A percentile compares a stretch with the other conserved stretches of the same genome.
Evolutionary conservation across 1,140 invertebrate species (phyloP).

Genomic region (Drosophila sechellia): DNA sequence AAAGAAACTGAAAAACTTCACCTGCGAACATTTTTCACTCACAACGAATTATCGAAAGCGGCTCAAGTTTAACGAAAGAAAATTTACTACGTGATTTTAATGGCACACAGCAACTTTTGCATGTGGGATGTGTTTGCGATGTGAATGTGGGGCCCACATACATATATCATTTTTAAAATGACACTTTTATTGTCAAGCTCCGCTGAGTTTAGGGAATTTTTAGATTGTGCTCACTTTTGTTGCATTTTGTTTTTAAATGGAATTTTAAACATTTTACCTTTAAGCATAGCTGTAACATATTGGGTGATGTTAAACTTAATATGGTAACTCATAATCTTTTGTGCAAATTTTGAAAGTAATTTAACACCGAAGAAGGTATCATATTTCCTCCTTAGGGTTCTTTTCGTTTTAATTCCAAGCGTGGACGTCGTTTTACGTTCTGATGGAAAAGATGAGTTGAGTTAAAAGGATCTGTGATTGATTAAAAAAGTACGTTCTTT

Average conservation of each 20-base stretch:
- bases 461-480: conserved; percentile 30
- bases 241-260: conserved; percentile 11
- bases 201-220: conserved; percentile 21
- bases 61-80: conserved; percentile 58
- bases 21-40: conserved; percentile 52
- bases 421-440: not conserved
- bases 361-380: not conserved
- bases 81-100: conserved; percentile 74
- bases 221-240: not conserved
- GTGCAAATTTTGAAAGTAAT: not conserved
- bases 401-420: not conserved
- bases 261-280: no score
- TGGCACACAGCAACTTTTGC: conserved; percentile 36
- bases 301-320: no score
- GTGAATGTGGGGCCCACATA: conserved; percentile 2
- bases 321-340: not conserved
- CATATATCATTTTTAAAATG: conserved; percentile 69
- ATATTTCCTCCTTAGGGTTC: not conserved
- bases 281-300: no score
- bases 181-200: conserved; percentile 66
- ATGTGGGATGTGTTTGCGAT: not conserved
- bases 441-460: not conserved
- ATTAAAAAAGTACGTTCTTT: conserved; percentile 38
- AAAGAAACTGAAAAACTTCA: conserved; percentile 37
- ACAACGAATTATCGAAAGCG: conserved; percentile 65